Evolutionary conservation across 1,140 invertebrate species (phyloP).

Genomic region (Drosophila asahinai): DNA sequence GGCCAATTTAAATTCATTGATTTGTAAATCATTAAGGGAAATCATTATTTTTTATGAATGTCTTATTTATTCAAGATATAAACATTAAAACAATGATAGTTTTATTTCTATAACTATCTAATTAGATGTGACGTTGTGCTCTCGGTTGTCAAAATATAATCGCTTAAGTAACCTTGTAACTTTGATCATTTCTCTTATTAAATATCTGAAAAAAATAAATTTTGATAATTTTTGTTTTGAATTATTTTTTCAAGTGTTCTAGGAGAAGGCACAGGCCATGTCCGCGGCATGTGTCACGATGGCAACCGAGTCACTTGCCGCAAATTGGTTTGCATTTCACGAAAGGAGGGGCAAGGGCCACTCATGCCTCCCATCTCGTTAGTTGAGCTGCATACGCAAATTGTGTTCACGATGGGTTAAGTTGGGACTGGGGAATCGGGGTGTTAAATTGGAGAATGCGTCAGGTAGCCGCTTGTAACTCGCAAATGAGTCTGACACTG

Average conservation of each 20-base stretch:
- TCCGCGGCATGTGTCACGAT: constrained; percentile 71
- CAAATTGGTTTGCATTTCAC: constrained; percentile 80
- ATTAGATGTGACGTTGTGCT: no score
- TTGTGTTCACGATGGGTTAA: constrained; percentile 50
- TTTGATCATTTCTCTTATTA: no score
- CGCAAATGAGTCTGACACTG: constrained; percentile 57
- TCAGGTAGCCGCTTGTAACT: constrained; percentile 56
- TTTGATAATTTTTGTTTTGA: not conserved
- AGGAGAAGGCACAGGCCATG: constrained; percentile 34
- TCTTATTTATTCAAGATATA: no score
- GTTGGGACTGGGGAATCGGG: not conserved
- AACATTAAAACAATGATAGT: no score
- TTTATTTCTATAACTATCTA: no score
- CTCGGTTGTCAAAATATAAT: no score
- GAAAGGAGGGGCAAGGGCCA: constrained; percentile 3
- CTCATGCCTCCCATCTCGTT: constrained; percentile 51
- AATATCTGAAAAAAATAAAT: not conserved
- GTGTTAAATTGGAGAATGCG: constrained; percentile 10
- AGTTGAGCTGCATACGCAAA: constrained; percentile 71
- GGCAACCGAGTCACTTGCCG: constrained; percentile 77
- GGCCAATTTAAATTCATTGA: no score
- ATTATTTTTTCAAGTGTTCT: constrained; percentile 7
- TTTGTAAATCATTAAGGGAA: no score
- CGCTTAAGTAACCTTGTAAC: no score
- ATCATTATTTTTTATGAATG: no score